These are phyloP conservation scores for Turritopsis dohrnii DNA, from an alignment of 30 jellyfish, hydroid and myxozoan species.

Conservation along the genomic window DNA sequence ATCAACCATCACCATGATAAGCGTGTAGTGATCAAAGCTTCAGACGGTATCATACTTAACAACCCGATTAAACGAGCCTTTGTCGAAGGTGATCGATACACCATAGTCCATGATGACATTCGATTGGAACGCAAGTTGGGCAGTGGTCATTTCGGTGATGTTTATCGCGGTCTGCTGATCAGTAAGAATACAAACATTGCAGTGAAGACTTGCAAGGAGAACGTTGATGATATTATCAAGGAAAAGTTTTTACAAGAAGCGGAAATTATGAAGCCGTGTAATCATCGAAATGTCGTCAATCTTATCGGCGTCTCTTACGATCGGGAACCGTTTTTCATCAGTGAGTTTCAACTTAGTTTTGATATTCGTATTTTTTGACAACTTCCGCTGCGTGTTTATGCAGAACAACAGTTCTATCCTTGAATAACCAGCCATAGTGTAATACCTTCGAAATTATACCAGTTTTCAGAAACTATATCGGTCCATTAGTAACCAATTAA, in stretches of 20 bases:
- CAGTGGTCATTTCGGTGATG: slow-evolving; percentile 94
- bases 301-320: slow-evolving; percentile 90
- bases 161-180: slow-evolving; percentile 27
- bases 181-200: slow-evolving; percentile 42
- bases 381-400: too few species aligned
- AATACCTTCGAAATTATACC: too few species aligned
- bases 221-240: slow-evolving; percentile 44
- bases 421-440: too few species aligned
- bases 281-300: slow-evolving; percentile 70
- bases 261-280: slow-evolving; percentile 86
- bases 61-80: slow-evolving; percentile 63
- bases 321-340: slow-evolving; percentile 58
- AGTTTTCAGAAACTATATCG: too few species aligned
- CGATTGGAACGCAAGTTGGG: slow-evolving; percentile 59
- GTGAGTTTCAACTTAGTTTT: slow-evolving; percentile 33
- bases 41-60: slow-evolving; percentile 46
- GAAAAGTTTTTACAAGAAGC: slow-evolving; percentile 78
- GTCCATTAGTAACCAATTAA: too few species aligned
- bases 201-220: slow-evolving; percentile 68
- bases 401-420: background rate
- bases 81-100: slow-evolving; percentile 60
- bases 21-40: slow-evolving; percentile 44
- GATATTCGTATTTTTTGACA: background rate
- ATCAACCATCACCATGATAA: slow-evolving; percentile 60
- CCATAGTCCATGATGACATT: slow-evolving; percentile 44